Base-by-base conservation (phyloP, 23 tunicate genomes). In the Clavelina lepadiformis region DNA sequence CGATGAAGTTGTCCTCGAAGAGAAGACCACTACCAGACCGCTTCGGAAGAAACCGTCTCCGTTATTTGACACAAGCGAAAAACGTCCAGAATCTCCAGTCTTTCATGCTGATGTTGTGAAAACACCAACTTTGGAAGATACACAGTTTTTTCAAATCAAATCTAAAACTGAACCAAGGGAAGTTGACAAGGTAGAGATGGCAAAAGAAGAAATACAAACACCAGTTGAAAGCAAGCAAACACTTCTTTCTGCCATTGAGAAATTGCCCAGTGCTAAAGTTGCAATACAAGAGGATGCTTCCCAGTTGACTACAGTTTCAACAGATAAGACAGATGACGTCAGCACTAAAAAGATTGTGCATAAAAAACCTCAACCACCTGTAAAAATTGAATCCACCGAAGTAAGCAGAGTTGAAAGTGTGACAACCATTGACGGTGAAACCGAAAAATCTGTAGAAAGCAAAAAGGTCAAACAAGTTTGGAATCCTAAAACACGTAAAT, bases 401-500 rank as follows among this genome's bases (percentile, higher is more conserved):
- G 49, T 41, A 41, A n/a, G n/a, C n/a, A n/a, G n/a, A n/a, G 49
- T 41, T 41, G 49, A 41, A 41, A 41, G 13, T 41, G 49, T 41
- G 49, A 15, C 59, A n/a, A 13, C 24, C 6, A n/a, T n/a, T n/a
- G 65, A 59, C 31, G 65, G 65, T 5, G 30, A 67, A 67, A 49
- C 32, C 5, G 57, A 7, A 35, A 64, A 13, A 35, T 25, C 24
- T 53, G 59, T 13, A 6, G 71, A 46, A 24, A 63, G 69, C 6
- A 61, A 60, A 37, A 71, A 58, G 32, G 52, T 37, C 1, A 74
- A 65, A 56, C 58, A 44, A 35, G 65, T 53, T 2, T 83, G 92
- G 92, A 83, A 83, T 60, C 56, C 82, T 1, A 68, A 37, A 51
- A 60, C 71, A 31, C 71, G 72, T 26, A 61, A 62, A 45, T 83